Conservation (phyloP, 1,140 invertebrate genomes). For the Cherax quadricarinatus region DNA sequence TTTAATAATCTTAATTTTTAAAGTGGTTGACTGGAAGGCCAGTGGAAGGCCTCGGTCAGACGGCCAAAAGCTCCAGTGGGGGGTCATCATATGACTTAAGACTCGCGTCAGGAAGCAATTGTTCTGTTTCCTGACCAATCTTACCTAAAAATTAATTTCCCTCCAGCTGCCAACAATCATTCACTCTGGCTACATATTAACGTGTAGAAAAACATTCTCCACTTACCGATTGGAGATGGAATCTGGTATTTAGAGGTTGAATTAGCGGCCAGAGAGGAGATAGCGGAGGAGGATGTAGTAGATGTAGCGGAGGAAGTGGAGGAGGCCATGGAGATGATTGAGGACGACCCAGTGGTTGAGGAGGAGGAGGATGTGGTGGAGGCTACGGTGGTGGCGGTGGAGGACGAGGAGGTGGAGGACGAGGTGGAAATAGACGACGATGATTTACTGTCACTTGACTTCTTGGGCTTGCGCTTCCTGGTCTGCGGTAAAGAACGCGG, state of each 20-base stretch:
- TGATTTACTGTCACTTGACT: constrained; percentile 75
- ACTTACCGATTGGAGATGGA: constrained; percentile 22
- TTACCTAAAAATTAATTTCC: too few species aligned
- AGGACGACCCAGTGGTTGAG: constrained; percentile 18
- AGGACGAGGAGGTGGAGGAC: constrained; percentile 21
- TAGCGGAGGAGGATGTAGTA: constrained; percentile 19
- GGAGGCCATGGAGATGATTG: neutral
- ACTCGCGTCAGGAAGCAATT: too few species aligned
- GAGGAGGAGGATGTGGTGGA: neutral
- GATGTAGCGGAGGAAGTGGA: constrained; percentile 2
- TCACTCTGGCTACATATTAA: too few species aligned
- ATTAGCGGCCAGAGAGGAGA: neutral
- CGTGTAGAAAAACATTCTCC: too few species aligned
- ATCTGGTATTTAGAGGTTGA: constrained; percentile 44
- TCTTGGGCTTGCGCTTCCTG: constrained; percentile 88
- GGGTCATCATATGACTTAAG: too few species aligned
- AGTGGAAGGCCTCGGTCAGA: too few species aligned
- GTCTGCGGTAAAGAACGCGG: constrained; percentile 85
- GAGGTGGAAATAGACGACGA: constrained; percentile 18
- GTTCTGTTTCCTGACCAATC: too few species aligned
- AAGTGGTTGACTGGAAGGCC: too few species aligned
- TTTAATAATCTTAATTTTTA: too few species aligned
- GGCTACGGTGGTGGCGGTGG: constrained; percentile 18
- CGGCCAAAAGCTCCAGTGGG: too few species aligned
- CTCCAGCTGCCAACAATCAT: too few species aligned